phyloP scores from a whole-genome alignment of 1,140 invertebrate species.

The Drosophila pruinosa region DNA sequence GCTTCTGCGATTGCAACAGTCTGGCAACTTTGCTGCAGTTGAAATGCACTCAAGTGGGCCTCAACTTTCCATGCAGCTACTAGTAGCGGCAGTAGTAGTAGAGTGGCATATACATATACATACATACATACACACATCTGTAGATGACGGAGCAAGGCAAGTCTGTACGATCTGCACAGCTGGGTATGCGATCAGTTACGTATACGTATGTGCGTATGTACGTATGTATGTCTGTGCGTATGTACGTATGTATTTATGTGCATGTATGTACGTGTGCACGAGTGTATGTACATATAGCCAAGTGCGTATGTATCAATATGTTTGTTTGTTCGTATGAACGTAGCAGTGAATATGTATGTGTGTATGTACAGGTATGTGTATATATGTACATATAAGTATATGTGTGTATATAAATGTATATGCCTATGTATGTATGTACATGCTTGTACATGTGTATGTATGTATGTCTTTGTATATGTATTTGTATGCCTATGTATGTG shows the following conservation, averaged over 20 bases:
- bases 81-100: too few species aligned
- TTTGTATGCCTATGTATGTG: neutral
- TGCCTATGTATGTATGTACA: neutral
- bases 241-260: neutral
- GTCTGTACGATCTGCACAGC: too few species aligned
- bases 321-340: too few species aligned
- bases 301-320: neutral
- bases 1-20: neutral
- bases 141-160: too few species aligned
- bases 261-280: neutral
- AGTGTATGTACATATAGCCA: neutral
- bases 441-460: neutral
- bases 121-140: too few species aligned
- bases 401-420: neutral
- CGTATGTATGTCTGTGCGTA: neutral
- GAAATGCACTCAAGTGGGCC: constrained; percentile 1
- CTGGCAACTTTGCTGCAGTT: constrained; percentile 1
- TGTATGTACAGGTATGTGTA: neutral
- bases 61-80: neutral
- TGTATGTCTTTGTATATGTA: neutral
- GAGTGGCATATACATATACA: too few species aligned
- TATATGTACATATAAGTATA: neutral
- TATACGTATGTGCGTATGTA: neutral
- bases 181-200: too few species aligned
- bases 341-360: neutral